Evolutionary conservation across 2,113 vertebrate genomes (phyloP).

Genomic region (Tonatia bakeri): DNA sequence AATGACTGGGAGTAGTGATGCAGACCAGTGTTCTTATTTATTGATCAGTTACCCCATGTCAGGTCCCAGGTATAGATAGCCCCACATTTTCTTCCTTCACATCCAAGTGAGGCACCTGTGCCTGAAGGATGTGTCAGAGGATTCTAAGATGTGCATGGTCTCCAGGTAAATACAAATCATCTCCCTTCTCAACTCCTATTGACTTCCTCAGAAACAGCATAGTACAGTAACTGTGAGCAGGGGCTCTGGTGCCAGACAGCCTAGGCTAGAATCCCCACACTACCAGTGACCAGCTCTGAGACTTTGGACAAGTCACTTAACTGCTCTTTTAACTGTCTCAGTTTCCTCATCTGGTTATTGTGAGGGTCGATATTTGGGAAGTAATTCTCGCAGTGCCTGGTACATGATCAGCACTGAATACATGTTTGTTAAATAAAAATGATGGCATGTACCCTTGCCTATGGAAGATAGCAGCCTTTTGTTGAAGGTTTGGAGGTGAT

Average conservation of each 20-base stretch:
- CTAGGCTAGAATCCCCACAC: neutral
- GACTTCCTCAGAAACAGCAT: too few relatives aligned
- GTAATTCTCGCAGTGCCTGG: neutral
- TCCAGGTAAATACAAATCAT: neutral
- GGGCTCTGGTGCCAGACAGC: neutral
- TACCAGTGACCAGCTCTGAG: neutral
- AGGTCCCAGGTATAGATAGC: neutral
- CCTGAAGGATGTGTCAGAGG: neutral
- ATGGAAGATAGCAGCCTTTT: neutral
- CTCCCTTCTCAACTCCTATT: neutral
- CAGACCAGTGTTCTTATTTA: neutral
- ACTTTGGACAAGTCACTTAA: neutral
- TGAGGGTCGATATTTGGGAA: neutral
- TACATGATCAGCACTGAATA: neutral
- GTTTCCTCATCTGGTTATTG: neutral
- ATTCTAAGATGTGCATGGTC: neutral
- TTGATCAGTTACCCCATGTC: neutral
- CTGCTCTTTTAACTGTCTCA: neutral
- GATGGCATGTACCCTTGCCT: neutral
- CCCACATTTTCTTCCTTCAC: neutral
- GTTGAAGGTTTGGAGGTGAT: neutral
- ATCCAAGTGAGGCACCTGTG: neutral
- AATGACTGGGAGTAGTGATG: neutral
- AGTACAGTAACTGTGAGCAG: neutral
- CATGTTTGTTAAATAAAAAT: neutral